Evolutionary conservation across 2,888 invertebrate genomes (phyloP).

Genomic region (Spilarctia lutea): DNA sequence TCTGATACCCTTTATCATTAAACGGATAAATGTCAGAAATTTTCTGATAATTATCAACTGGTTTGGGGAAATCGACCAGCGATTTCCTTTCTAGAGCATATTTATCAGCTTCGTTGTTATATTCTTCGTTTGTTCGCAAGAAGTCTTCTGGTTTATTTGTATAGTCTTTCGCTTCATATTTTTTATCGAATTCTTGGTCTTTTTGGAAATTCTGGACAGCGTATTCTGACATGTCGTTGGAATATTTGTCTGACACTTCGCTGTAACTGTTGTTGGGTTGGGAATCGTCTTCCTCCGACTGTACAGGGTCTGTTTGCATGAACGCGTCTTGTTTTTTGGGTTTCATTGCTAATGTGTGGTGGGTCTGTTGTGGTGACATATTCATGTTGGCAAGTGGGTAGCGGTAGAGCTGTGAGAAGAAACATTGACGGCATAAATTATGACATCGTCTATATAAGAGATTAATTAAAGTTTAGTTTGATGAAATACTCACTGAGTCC

Average conservation of each 20-base stretch:
- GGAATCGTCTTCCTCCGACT: constrained; percentile 71
- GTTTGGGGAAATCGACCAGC: constrained; percentile 56
- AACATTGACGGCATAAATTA: not conserved
- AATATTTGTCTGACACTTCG: constrained; percentile 57
- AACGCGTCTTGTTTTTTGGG: constrained; percentile 80
- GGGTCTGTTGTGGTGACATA: constrained; percentile 55
- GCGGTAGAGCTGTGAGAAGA: constrained; percentile 70
- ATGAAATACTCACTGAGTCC: constrained; percentile 50
- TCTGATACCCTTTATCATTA: constrained; percentile 53
- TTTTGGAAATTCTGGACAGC: constrained; percentile 14
- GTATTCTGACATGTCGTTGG: constrained; percentile 16
- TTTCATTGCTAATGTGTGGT: constrained; percentile 46
- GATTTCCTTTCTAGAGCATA: constrained; percentile 76
- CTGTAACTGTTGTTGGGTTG: constrained; percentile 70
- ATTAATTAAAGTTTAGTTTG: too few species aligned
- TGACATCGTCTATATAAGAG: too few species aligned
- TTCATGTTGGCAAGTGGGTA: constrained; percentile 67
- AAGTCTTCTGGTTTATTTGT: constrained; percentile 71
- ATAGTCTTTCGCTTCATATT: constrained; percentile 73
- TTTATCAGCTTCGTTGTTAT: constrained; percentile 79
- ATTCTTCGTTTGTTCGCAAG: constrained; percentile 79
- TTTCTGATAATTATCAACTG: constrained; percentile 57
- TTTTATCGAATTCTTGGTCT: constrained; percentile 49
- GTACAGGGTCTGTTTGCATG: constrained; percentile 81
- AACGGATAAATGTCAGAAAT: constrained; percentile 45